These are phyloP conservation scores for Trilocha varians DNA, from an alignment of 2,888 invertebrate species.

Conservation along the genomic window DNA sequence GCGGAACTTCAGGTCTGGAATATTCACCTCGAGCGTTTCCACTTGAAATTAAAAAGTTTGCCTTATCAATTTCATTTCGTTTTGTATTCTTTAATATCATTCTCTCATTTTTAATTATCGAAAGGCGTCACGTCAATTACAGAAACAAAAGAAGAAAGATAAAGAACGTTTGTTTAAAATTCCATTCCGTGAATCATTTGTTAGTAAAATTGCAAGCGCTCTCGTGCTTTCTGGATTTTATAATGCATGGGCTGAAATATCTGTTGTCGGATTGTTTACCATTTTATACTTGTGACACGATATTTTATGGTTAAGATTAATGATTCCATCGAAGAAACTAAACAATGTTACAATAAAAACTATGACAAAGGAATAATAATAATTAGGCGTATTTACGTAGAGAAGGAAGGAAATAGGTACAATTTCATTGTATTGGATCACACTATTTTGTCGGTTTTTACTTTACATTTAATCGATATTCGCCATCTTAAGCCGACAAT, in stretches of 20 bases:
- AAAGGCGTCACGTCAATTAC: constrained; percentile 55
- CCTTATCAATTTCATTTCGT: constrained; percentile 48
- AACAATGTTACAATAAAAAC: too few species aligned
- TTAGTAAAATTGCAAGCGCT: constrained; percentile 42
- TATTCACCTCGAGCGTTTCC: constrained; percentile 32
- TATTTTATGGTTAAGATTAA: too few species aligned
- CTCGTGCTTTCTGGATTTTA: constrained; percentile 35
- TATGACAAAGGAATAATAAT: too few species aligned
- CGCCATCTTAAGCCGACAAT: too few species aligned
- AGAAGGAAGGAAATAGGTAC: too few species aligned
- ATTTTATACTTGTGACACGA: background rate
- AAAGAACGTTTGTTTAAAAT: constrained; percentile 42
- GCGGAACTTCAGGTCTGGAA: constrained; percentile 19
- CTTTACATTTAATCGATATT: too few species aligned
- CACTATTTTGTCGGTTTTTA: too few species aligned
- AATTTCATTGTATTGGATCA: too few species aligned
- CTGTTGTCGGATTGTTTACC: background rate
- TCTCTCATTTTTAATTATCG: constrained; percentile 38
- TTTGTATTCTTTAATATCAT: constrained; percentile 33
- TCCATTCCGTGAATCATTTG: constrained; percentile 59
- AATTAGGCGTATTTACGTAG: too few species aligned
- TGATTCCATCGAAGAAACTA: too few species aligned
- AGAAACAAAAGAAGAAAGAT: constrained; percentile 28
- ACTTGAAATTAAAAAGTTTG: constrained; percentile 43
- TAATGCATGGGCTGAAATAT: background rate